Base-by-base conservation (phyloP, 2,113 vertebrate species). In the Vulpes vulpes region DNA sequence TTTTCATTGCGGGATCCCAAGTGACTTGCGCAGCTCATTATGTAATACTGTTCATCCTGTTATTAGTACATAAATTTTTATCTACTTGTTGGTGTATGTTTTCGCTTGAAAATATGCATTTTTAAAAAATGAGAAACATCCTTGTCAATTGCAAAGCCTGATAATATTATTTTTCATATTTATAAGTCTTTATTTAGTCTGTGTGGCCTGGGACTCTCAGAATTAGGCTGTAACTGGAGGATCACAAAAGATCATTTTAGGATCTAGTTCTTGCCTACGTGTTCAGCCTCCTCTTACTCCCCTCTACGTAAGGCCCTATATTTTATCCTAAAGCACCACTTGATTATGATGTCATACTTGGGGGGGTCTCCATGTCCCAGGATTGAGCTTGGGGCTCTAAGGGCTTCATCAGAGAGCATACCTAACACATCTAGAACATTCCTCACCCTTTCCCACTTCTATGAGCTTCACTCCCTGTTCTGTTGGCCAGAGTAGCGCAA, bases 401-500 rank as follows among this genome's bases (percentile, higher is more conserved):
- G n/a, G 22, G 9, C 23, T 71, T 73, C 49, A 4, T 5, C 20
- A n/a, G 49, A 22, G 2, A 23, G 3, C 17, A 23, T 12, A 0
- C 17, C 38, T 23, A 59, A 9, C 0, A 22, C 49, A 6, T 43
- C n/a, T 76, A 1, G 10, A 10, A 22, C 14, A 7, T 19, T 6
- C 9, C 25, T 20, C 2, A 0, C 30, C 53, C 69, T 80, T 69
- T 60, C 30, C 32, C 55, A 25, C 30, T 14, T 51, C 43, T 7
- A 27, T 5, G 8, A 57, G 22, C 43, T 15, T 49, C 32, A 19
- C 16, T 16, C 3, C 0, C 16, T 9, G 1, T 9, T 20, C 67
- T 32, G n/a, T 30, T 15, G 6, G 11, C 6, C 30, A 2, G 3
- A 35, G 22, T 5, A 4, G 3, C 30, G 6, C 14, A 59, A 8